Percentiles rank a stretch among this genome's conserved stretches.
phyloP scores from a whole-genome alignment of 2,113 vertebrate species.

The Blennius ocellaris region DNA sequence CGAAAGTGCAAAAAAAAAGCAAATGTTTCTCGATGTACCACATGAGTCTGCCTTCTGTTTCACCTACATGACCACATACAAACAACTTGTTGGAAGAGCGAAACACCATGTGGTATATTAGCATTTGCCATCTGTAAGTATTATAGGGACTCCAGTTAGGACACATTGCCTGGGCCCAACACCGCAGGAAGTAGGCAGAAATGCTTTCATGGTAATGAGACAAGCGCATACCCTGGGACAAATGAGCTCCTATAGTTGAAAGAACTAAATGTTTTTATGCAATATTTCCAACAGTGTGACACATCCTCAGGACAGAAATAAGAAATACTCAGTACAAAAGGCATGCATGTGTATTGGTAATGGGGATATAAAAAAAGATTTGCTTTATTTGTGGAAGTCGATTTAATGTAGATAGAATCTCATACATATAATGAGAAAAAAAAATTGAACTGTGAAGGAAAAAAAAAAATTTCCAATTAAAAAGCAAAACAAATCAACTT shows the following conservation, averaged over 20 bases:
- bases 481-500: neutral
- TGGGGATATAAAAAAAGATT: neutral
- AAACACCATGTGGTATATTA: constrained; percentile 32
- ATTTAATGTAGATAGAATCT: constrained; percentile 3
- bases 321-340: constrained; percentile 5
- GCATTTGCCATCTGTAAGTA: constrained; percentile 41
- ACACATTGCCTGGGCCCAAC: constrained; percentile 15
- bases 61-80: constrained; percentile 26
- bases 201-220: constrained; percentile 46
- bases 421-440: neutral
- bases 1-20: neutral
- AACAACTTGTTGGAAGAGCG: constrained; percentile 12
- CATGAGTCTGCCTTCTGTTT: neutral
- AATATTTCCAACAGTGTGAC: constrained; percentile 36
- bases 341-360: neutral
- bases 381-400: neutral
- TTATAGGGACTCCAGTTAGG: constrained; percentile 20
- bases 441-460: neutral
- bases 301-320: constrained; percentile 4
- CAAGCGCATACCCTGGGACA: constrained; percentile 29
- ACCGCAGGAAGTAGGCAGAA: constrained; percentile 32
- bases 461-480: constrained; percentile 11
- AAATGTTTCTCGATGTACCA: neutral
- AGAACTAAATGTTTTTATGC: constrained; percentile 50
- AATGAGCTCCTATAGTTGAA: constrained; percentile 47